These are phyloP conservation scores for Cygnus buccinator DNA, from an alignment of 2,113 vertebrate genomes.

Conservation along the genomic window DNA sequence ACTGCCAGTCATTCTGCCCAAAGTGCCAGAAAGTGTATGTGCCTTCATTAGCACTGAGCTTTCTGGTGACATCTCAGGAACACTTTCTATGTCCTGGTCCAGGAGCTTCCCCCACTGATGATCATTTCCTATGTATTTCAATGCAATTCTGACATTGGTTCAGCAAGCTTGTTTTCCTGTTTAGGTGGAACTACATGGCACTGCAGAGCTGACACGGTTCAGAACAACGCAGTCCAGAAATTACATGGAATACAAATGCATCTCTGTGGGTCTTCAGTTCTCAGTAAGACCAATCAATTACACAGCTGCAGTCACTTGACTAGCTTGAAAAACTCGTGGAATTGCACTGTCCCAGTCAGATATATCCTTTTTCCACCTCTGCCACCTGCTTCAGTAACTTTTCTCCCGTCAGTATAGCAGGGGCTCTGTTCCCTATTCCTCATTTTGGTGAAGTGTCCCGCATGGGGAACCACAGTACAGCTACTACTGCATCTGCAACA, in stretches of 20 bases:
- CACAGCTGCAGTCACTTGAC: neutral
- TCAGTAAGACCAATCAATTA: accelerated
- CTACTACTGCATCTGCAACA: neutral
- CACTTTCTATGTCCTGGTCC: neutral
- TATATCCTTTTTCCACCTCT: neutral
- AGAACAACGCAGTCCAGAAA: neutral
- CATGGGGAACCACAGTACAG: neutral
- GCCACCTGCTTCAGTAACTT: neutral
- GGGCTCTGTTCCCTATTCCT: neutral
- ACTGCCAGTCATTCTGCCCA: neutral
- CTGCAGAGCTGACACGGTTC: neutral
- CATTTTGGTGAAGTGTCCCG: neutral
- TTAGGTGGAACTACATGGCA: neutral
- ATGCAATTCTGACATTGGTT: neutral
- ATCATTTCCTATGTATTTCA: neutral
- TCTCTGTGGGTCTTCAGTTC: neutral
- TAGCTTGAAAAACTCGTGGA: neutral
- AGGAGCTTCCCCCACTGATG: neutral
- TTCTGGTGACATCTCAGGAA: conserved; percentile 4
- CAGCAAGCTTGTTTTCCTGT: neutral
- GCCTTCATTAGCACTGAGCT: neutral
- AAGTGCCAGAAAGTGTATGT: neutral
- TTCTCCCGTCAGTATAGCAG: neutral
- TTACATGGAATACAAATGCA: neutral
- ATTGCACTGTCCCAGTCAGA: accelerated